These are phyloP conservation scores for Ferrisia virgata DNA, from an alignment of 2,888 invertebrate genomes.

Conservation along the genomic window DNA sequence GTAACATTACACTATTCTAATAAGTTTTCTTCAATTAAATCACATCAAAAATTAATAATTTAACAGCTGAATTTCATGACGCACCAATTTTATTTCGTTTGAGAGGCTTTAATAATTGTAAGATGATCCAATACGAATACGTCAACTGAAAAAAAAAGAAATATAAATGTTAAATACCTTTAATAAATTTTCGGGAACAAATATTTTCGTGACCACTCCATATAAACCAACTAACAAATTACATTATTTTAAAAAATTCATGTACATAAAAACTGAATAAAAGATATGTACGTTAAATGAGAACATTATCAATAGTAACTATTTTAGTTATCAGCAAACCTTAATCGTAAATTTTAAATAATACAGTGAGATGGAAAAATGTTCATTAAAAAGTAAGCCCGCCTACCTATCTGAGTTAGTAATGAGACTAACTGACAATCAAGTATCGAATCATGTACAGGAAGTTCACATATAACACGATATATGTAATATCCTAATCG, in stretches of 20 bases:
- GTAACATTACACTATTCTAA: neutral
- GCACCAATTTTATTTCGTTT: neutral
- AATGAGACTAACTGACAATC: no score
- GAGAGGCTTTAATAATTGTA: neutral
- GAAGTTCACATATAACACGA: no score
- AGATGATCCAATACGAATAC: neutral
- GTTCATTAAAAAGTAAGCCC: no score
- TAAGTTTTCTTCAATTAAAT: neutral
- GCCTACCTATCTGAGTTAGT: no score
- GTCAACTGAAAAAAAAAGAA: neutral
- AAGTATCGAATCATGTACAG: no score
- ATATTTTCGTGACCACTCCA: neutral
- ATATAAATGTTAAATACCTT: neutral
- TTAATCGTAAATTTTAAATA: no score
- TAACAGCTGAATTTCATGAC: neutral
- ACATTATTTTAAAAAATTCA: neutral
- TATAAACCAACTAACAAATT: neutral
- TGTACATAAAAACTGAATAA: no score
- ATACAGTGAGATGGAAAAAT: no score
- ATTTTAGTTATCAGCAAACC: no score
- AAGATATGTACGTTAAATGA: no score
- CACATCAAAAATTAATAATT: neutral
- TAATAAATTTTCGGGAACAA: neutral
- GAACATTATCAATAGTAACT: no score
- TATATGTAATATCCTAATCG: no score